Percentiles rank a stretch among this genome's conserved stretches.
Evolutionary conservation across 1,140 invertebrate species (phyloP).

Genomic region (Tetramorium simillimum): DNA sequence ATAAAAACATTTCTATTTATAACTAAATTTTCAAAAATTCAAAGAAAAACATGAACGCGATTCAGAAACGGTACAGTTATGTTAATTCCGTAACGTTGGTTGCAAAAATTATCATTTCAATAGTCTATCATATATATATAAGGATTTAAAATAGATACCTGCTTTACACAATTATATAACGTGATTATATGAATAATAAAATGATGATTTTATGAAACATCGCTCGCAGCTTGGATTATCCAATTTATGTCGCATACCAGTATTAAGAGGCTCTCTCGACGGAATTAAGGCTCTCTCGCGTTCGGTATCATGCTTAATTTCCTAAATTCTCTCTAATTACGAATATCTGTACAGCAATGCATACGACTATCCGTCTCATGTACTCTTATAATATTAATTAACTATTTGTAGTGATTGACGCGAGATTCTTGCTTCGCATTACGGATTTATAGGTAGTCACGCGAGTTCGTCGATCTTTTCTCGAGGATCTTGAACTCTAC

Average conservation of each 20-base stretch:
- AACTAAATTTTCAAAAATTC: not conserved
- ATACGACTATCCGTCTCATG: not conserved
- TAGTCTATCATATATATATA: not conserved
- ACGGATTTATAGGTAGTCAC: constrained; percentile 45
- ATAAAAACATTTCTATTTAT: not conserved
- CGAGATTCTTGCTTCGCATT: constrained; percentile 19
- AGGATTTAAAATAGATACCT: not conserved
- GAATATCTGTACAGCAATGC: constrained; percentile 33
- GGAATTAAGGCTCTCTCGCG: constrained; percentile 18
- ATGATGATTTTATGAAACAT: constrained; percentile 39
- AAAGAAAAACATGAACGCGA: not conserved
- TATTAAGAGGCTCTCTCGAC: constrained; percentile 18
- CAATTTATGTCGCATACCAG: not conserved
- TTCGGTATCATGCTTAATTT: constrained; percentile 13
- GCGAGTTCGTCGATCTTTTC: constrained; percentile 59
- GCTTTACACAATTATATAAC: not conserved
- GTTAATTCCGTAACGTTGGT: not conserved
- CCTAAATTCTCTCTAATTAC: constrained; percentile 9
- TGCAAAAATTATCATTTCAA: not conserved
- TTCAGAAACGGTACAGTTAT: not conserved
- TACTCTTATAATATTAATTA: constrained; percentile 48
- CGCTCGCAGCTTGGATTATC: constrained; percentile 21
- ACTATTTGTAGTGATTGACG: constrained; percentile 47
- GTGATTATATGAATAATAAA: not conserved
- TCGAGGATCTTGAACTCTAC: constrained; percentile 49